Conservation (phyloP, 2,888 invertebrate genomes). For the Drosophila glabriapex region DNA sequence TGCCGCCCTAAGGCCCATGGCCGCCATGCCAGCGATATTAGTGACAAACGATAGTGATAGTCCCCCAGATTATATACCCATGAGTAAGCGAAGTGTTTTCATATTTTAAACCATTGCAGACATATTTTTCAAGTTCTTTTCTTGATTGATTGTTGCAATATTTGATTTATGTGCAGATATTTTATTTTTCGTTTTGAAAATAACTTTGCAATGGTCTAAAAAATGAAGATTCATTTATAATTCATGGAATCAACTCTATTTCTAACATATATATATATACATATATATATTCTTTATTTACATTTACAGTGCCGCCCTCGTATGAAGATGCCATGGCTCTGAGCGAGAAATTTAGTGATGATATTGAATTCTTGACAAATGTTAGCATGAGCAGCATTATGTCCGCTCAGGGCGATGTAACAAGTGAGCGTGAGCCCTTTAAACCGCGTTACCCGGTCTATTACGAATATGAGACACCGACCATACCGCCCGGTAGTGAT, state of each 20-base stretch:
- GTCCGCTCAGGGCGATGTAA: conserved; percentile 77
- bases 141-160: background rate
- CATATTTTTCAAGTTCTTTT: background rate
- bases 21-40: conserved; percentile 71
- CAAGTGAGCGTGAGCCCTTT: conserved; percentile 83
- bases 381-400: conserved; percentile 84
- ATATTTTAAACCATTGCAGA: background rate
- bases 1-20: conserved; percentile 71
- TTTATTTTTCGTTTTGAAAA: background rate
- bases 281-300: background rate
- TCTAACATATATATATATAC: background rate
- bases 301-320: conserved; percentile 83
- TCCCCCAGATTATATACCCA: conserved; percentile 84
- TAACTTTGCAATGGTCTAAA: background rate
- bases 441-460: conserved; percentile 85
- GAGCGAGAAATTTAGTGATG: conserved; percentile 84
- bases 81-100: conserved; percentile 71
- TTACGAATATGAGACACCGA: conserved; percentile 85
- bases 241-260: background rate
- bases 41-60: conserved; percentile 82
- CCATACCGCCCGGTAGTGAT: conserved; percentile 85
- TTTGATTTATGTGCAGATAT: background rate
- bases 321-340: conserved; percentile 85
- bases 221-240: background rate
- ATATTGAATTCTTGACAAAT: conserved; percentile 82